Conservation (phyloP, 2,888 invertebrate species). For the Microctonus hyperodae region DNA sequence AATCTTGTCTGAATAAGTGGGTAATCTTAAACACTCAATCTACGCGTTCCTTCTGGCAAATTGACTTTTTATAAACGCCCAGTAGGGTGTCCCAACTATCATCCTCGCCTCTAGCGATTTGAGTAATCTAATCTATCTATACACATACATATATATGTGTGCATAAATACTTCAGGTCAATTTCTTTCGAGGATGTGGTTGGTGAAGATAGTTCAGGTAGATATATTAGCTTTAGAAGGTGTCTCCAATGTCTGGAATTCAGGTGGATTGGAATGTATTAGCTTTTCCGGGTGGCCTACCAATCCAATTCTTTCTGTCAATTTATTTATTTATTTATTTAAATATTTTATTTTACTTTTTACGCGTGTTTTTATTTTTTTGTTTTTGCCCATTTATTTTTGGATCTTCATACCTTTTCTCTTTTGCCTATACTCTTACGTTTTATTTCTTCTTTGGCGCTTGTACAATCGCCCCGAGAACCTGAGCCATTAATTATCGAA, state of each 20-base stretch:
- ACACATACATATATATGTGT: slow-evolving; percentile 4
- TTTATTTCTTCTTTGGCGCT: slow-evolving; percentile 16
- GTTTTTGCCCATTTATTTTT: not conserved
- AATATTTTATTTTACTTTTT: slow-evolving; percentile 4
- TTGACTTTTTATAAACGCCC: slow-evolving; percentile 27
- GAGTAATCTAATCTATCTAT: slow-evolving; percentile 28
- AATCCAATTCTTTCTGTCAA: slow-evolving; percentile 23
- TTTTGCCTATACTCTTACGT: not conserved
- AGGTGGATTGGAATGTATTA: slow-evolving; percentile 30
- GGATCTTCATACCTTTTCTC: not conserved
- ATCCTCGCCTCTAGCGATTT: slow-evolving; percentile 4
- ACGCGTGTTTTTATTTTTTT: not conserved
- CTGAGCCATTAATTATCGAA: slow-evolving; percentile 40
- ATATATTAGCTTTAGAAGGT: slow-evolving; percentile 18
- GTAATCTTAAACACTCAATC: slow-evolving; percentile 24
- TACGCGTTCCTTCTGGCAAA: slow-evolving; percentile 16
- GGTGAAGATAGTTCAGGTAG: slow-evolving; percentile 26
- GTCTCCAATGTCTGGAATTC: slow-evolving; percentile 33
- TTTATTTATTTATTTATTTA: slow-evolving; percentile 2
- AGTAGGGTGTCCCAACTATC: slow-evolving; percentile 16
- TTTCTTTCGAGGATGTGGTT: slow-evolving; percentile 25
- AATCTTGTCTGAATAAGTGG: slow-evolving; percentile 17
- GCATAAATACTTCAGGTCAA: slow-evolving; percentile 14
- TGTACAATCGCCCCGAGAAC: slow-evolving; percentile 34
- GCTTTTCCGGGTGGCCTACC: slow-evolving; percentile 39